Evolutionary conservation across 2,888 invertebrate genomes (phyloP).

Genomic region (Rhorus exstirpatorius): DNA sequence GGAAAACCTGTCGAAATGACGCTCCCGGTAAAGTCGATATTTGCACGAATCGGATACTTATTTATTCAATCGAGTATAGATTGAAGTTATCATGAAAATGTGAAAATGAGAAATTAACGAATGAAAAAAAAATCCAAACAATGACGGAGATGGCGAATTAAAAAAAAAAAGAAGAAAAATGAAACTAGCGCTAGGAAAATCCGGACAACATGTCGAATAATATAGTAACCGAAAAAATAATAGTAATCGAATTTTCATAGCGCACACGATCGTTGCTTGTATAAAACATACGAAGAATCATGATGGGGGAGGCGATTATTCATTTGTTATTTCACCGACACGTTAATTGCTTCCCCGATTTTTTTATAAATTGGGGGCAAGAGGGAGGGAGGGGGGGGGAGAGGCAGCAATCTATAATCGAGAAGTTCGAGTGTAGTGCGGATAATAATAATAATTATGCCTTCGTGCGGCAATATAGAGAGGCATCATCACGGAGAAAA

Average conservation of each 20-base stretch:
- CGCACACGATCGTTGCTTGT: conserved; percentile 4
- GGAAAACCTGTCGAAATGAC: too few species aligned
- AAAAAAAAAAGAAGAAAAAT: background rate
- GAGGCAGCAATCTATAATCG: conserved; percentile 58
- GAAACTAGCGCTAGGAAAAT: too few species aligned
- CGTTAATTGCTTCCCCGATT: conserved; percentile 53
- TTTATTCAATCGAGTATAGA: too few species aligned
- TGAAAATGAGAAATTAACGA: too few species aligned
- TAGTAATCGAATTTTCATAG: conserved; percentile 7
- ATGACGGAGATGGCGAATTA: too few species aligned
- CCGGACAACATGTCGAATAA: background rate
- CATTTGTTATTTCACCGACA: conserved; percentile 60
- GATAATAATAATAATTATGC: conserved; percentile 12
- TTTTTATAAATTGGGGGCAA: background rate
- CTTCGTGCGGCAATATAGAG: background rate
- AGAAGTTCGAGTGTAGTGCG: conserved; percentile 30
- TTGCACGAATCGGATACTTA: too few species aligned
- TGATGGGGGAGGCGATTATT: conserved; percentile 40
- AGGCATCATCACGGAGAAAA: background rate
- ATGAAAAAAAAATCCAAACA: too few species aligned
- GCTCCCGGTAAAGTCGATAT: too few species aligned
- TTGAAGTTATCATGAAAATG: too few species aligned
- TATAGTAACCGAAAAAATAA: background rate
- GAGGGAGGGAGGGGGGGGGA: background rate
- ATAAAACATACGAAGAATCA: conserved; percentile 1